Evolutionary conservation across 2,888 invertebrate genomes (phyloP).

Genomic region (Pseudococcus jackbeardsleyi): DNA sequence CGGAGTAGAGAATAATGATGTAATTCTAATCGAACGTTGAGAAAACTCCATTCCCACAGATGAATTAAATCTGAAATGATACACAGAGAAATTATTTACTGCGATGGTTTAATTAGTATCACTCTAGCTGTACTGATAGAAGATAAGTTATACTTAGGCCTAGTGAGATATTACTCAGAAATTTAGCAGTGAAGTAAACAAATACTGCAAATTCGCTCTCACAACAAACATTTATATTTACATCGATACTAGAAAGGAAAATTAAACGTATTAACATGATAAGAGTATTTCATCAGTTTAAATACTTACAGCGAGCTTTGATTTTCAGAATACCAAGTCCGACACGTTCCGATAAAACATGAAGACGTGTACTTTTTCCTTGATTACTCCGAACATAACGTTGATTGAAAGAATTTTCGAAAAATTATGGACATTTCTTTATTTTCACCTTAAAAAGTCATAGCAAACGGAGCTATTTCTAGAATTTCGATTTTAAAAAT

Average conservation of each 20-base stretch:
- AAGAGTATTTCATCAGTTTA: conserved; percentile 18
- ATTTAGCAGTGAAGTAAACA: not conserved
- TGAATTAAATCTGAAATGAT: not conserved
- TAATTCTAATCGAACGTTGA: not conserved
- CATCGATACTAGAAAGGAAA: not conserved
- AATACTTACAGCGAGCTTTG: conserved; percentile 6
- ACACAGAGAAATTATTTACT: not conserved
- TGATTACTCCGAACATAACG: not conserved
- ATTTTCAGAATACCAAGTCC: not conserved
- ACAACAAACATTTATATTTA: conserved; percentile 24
- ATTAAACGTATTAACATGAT: conserved; percentile 23
- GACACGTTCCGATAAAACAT: conserved; percentile 32
- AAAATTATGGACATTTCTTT: not conserved
- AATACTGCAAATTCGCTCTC: conserved; percentile 3
- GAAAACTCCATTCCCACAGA: not conserved
- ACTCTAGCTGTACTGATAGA: not conserved
- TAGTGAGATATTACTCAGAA: not conserved
- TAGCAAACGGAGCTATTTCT: conserved; percentile 53
- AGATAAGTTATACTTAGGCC: not conserved
- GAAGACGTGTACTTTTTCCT: conserved; percentile 20
- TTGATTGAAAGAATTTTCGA: not conserved
- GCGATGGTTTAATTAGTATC: not conserved
- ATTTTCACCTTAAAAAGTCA: conserved; percentile 54
- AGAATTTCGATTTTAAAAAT: conserved; percentile 60
- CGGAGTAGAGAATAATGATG: not conserved